Evolutionary conservation across 2,797 vertebrate species (phyloP), one percentile per base, ranked within the genome.

Genomic region (Amphiprion clarkii): DNA sequence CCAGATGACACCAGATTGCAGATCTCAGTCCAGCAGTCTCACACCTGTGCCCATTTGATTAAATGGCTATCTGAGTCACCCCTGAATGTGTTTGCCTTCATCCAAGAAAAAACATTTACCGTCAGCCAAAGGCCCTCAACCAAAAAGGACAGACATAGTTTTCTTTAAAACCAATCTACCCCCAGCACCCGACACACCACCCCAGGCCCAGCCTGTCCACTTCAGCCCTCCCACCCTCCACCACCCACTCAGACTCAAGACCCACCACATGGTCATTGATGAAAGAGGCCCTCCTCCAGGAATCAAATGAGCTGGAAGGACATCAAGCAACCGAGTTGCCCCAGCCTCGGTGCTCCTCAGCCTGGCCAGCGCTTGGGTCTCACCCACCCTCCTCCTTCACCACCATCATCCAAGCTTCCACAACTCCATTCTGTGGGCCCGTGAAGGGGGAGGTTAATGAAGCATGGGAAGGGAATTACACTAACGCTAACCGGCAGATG

Each of bases 291-390:
- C 96, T 92, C 90, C 89, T 92, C 93, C 94, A 91, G 91, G 90
- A 95, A 95, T 96, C 94, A 96, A 97, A 95, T 96, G 96, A 96
- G 94, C 96, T 97, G 96, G 96, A 98, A 97, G 96, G 93, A 96
- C 95, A 96, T 97, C 90, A 95, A 96, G 96, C 95, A 90, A 94
- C 94, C 92, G 7, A 77, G 72, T 85, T 82, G 74, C 80, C 81
- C 89, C 85, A 74, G 79, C 74, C 84, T 79, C 81, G 2, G 81
- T 54, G 78, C 88, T 87, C 78, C 85, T 90, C 72, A 66, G 88
- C 84, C 62, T 39, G 88, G 74, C 85, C 81, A 74, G 71, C 76
- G 79, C 86, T 90, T 86, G 87, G 84, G 89, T 87, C 84, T 86
- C 81, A 21, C 87, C 86, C 91, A 83, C 85, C 85, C 88, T 89